Base-by-base conservation (phyloP, 2,797 vertebrate genomes). In the Uromys caudimaculatus region DNA sequence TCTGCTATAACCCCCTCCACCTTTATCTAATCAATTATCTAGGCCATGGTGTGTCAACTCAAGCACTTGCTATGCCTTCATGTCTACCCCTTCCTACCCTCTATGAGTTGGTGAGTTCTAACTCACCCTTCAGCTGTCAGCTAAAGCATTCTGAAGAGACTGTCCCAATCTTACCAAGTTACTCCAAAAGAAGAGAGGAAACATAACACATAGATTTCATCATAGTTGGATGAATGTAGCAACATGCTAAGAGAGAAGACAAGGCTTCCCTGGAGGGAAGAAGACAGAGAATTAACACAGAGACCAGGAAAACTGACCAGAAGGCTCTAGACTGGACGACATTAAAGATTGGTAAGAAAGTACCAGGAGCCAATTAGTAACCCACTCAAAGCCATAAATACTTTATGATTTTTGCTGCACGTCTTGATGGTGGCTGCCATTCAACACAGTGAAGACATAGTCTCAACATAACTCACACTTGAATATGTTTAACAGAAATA, bases 111-210 rank as follows among this genome's bases (percentile, higher is more conserved):
- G 21, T 77, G 54, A 85, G 5, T 0, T 54, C 47, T 56, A 69
- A 79, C n/a, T 87, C 32, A 83, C 19, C 85, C 21, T 12, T 91
- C 7, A 13, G 94, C 23, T 1, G 35, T 44, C 69, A 81, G 50
- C 38, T 92, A 86, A 90, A 82, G 38, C 29, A 85, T 44, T 50
- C 35, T 85, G 50, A 73, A 50, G 52, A 93, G 4, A n/a, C 75
- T 23, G 52, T 77, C 38, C 23, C 90, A 97, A 84, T 21, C 87
- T n/a, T 91, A 60, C 44, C 86, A 93, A 32, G 41, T 92, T 60
- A 44, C 16, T 75, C 27, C 62, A 60, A 56, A 78, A 87, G 56
- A 21, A 73, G 21, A 21, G 32, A 88, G 54, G 11, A 24, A 81
- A 35, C 24, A 4, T 56, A 67, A 71, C 75, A 86, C 76, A 95